These are phyloP conservation scores for Teleogryllus occipitalis DNA, from an alignment of 1,140 invertebrate species.

Conservation along the genomic window DNA sequence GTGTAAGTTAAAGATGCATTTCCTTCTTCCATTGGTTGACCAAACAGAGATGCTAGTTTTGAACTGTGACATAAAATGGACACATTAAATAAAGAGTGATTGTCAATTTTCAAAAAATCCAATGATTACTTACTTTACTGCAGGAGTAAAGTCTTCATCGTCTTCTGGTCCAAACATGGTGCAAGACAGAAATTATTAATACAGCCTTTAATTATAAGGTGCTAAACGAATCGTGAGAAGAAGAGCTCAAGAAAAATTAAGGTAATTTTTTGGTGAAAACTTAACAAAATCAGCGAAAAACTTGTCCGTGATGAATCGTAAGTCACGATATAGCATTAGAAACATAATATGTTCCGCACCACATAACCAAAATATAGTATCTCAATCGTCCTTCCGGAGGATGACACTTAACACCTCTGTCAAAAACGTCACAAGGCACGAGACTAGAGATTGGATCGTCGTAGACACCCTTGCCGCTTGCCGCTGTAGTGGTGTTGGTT, in stretches of 20 bases:
- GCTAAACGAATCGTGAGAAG: background rate
- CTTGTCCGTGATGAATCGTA: no score
- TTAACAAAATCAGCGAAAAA: no score
- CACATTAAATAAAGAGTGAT: background rate
- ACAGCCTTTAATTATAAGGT: background rate
- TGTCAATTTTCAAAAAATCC: slow-evolving; percentile 4
- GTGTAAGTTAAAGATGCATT: slow-evolving; percentile 26
- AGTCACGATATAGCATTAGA: no score
- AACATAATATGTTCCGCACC: no score
- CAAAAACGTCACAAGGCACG: no score
- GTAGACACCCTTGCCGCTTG: no score
- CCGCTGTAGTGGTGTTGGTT: no score
- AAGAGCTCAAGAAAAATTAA: background rate
- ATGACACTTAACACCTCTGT: no score
- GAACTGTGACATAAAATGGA: slow-evolving; percentile 19
- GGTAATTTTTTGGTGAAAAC: no score
- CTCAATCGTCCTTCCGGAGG: no score
- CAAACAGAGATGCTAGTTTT: slow-evolving; percentile 26
- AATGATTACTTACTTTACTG: slow-evolving; percentile 19
- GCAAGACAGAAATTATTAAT: background rate
- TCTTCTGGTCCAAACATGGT: slow-evolving; percentile 22
- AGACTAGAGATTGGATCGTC: no score
- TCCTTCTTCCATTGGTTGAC: slow-evolving; percentile 11
- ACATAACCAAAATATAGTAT: no score
- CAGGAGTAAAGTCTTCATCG: slow-evolving; percentile 25